Evolutionary conservation across 2,113 vertebrate species (phyloP), one percentile per base, ranked within the genome.

Genomic region (Spea multiplicata): DNA sequence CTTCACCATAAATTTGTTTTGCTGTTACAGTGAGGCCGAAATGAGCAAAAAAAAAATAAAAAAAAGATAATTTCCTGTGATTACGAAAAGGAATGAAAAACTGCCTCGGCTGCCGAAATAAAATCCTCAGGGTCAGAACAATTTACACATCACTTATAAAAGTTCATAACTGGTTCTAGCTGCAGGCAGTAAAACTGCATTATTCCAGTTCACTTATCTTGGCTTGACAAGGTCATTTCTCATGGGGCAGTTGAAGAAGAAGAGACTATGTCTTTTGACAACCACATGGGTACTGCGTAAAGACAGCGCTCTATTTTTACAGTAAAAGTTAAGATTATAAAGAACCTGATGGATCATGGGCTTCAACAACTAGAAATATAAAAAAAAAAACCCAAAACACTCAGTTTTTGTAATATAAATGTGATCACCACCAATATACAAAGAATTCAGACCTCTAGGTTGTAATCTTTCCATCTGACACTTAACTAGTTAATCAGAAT

Each of bases 81-180:
- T 67, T 66, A 55, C 47, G 10, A 45, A 75, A 53, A 67, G 44
- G 61, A 52, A 67, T 59, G 50, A 67, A 47, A 74, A 48, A 14
- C 59, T 8, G 66, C 53, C 62, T 45, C n/a, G 10, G 1, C 64
- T 14, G 49, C 49, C 49, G 8, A 4, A 66, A 66, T 75, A 67
- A 57, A 55, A 57, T 46, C 49, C 46, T 44, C 13, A 55, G 53
- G 52, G 49, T 55, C 64, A 46, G 50, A 13, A 50, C 44, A 55
- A 65, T 44, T 67, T 67, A 75, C 64, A 67, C 64, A 55, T 67
- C 74, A 46, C n/a, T 67, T 30, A 67, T 75, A 75, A 67, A 59
- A 9, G 74, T 75, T 57, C 61, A 13, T 64, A 75, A 66, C 64
- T 67, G 7, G 44, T 55, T 55, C 44, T 66, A 45, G 64, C 64